A percentile compares a stretch with the other conserved stretches of the same genome.
phyloP scores from a whole-genome alignment of 2,888 invertebrate genomes.

The Drosophila eohydei region DNA sequence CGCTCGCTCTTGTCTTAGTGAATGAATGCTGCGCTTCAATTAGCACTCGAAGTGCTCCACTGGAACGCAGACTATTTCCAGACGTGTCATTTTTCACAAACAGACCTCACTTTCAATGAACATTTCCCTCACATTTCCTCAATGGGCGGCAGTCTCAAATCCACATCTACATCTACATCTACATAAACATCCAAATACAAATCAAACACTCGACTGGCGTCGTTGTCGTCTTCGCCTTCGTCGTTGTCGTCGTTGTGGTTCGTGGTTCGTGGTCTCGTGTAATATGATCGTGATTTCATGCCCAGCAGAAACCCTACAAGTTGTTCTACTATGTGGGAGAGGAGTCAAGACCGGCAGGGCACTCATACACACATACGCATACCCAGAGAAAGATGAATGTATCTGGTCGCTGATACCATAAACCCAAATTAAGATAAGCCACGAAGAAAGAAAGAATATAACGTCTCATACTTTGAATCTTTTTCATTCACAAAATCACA shows the following conservation, averaged over 20 bases:
- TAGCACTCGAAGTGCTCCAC: slow-evolving; percentile 39
- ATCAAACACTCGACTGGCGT: slow-evolving; percentile 61
- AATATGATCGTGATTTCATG: slow-evolving; percentile 74
- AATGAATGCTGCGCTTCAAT: slow-evolving; percentile 47
- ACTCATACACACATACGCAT: slow-evolving; percentile 12
- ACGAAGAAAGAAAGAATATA: slow-evolving; percentile 54
- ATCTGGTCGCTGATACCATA: slow-evolving; percentile 66
- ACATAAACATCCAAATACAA: slow-evolving; percentile 31
- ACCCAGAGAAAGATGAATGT: slow-evolving; percentile 26
- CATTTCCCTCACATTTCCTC: slow-evolving; percentile 67
- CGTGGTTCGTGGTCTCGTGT: slow-evolving; percentile 62
- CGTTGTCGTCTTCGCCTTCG: slow-evolving; percentile 13
- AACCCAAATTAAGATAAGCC: slow-evolving; percentile 75
- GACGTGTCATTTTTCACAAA: slow-evolving; percentile 77
- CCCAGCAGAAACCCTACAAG: slow-evolving; percentile 68
- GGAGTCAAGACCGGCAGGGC: slow-evolving; percentile 40
- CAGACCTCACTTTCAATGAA: slow-evolving; percentile 68
- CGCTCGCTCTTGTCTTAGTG: slow-evolving; percentile 33
- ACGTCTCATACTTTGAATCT: slow-evolving; percentile 22
- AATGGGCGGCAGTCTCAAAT: slow-evolving; percentile 51
- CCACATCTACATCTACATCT: slow-evolving; percentile 13
- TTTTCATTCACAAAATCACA: slow-evolving; percentile 72
- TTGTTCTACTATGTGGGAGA: slow-evolving; percentile 35
- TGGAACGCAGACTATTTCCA: slow-evolving; percentile 38
- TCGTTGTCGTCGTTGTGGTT: slow-evolving; percentile 7